Evolutionary conservation across 2,888 invertebrate species (phyloP), one percentile per base, ranked within the genome.

Genomic region (Thera britannica): DNA sequence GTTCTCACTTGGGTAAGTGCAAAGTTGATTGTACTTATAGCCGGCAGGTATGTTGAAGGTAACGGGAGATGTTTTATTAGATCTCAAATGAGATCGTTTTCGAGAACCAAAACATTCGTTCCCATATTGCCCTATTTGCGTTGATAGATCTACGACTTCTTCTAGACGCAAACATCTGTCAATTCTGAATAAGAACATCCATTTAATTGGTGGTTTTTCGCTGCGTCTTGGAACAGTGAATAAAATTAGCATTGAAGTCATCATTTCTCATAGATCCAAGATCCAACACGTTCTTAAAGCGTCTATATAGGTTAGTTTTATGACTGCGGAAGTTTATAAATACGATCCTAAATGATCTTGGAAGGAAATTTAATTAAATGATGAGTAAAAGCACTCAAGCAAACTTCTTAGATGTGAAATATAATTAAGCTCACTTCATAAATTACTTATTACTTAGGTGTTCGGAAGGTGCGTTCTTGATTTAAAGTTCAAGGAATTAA

Each of bases 321-420:
- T 52, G n/a, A 49, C 55, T 36, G 23, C 64, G 44, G 6, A 51
- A 44, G 9, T 23, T 35, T 36, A 54, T 61, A 58, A 58, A 58
- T 64, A 64, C 52, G 35, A 41, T 46, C 9, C 52, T 54, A 44
- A 11, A 38, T 49, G 57, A 60, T 56, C 60, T n/a, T 59, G 51
- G 12, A 23, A 23, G 23, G 23, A 23, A 51, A 60, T 44, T 57
- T 60, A 49, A 51, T 65, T 65, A 49, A 57, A 65, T 65, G 41
- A 61, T 60, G 60, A 11, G 49, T 59, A 56, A 60, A 60, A 65
- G 65, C 65, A 65, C 60, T 65, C 49, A 65, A 65, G 49, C 41
- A 58, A 12, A 44, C 46, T 5, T 46, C 9, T 9, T 9, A 46
- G 44, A 46, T 46, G 35, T 65, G 59, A 48, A 55, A 59, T 65